Evolutionary conservation across 2,113 vertebrate genomes (phyloP), one percentile per base, ranked within the genome.

Genomic region (Amblyopsis rosae): DNA sequence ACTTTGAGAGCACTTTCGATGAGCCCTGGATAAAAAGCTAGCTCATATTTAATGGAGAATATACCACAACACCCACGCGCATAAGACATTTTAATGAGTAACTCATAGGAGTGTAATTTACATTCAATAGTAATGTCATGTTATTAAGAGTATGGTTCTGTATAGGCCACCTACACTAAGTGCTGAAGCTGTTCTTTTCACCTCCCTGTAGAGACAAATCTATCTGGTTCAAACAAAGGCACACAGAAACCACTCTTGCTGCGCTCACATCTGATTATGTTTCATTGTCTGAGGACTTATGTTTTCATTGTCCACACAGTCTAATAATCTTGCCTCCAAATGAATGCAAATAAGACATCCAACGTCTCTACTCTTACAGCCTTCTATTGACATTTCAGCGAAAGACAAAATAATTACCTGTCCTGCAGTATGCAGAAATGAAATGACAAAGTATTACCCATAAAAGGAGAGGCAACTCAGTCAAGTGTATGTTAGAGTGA

Each of bases 41-140:
- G 61, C 69, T 80, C 17, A 41, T 69, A 78, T 82, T 80, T 63
- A 73, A 84, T 32, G 54, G 66, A 69, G 61, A 79, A 78, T 78
- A 79, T 65, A 77, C 86, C 65, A 53, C 67, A 55, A 65, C 74
- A 78, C 69, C 51, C 3, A 33, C 67, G 67, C 77, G 62, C 60
- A 70, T 19, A 58, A 53, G 63, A 55, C 69, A 77, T 76, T 74
- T 62, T 74, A 79, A 82, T 80, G 71, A 77, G 76, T 32, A 17
- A 58, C 81, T 80, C 63, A 65, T 72, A 65, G 80, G 76, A 73
- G 65, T 68, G 51, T 71, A 67, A 87, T 86, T 86, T 83, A 84
- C 77, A 82, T 85, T 75, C 66, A 63, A 75, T 82, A 79, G 80
- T 78, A 62, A 80, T 82, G 68, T 80, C 62, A 68, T 57, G 58